Percentiles rank a stretch among this genome's conserved stretches.
These are phyloP conservation scores for Neostethus bicornis DNA, from an alignment of 2,797 vertebrate species.

Conservation along the genomic window DNA sequence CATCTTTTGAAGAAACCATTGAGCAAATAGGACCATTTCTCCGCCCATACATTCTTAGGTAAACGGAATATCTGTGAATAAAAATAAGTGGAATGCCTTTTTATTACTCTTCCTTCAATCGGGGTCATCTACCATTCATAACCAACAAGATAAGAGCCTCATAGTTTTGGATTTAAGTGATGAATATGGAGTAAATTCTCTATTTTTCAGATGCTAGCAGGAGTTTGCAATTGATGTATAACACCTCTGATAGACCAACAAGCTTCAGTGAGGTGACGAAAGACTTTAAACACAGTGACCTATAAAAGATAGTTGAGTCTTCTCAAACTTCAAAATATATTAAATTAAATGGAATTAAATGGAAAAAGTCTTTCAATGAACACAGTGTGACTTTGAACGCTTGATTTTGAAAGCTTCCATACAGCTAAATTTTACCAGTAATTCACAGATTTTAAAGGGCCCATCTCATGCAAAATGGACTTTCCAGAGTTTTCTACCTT, in stretches of 20 bases:
- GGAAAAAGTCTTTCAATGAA: not conserved
- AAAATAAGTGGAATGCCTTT: conserved; percentile 9
- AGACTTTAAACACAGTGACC: conserved; percentile 1
- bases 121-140: conserved; percentile 12
- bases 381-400: not conserved
- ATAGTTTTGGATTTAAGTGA: conserved; percentile 40
- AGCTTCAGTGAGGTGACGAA: conserved; percentile 37
- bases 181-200: conserved; percentile 45
- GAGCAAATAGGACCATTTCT: not conserved
- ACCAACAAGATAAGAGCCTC: conserved; percentile 52
- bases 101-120: conserved; percentile 1
- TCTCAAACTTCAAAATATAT: conserved; percentile 37
- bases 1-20: too few species aligned
- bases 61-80: not conserved
- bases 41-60: not conserved
- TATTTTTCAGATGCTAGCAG: conserved; percentile 37
- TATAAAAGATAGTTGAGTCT: conserved; percentile 7
- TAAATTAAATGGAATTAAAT: conserved; percentile 27
- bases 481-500: too few species aligned
- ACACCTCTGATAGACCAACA: conserved; percentile 26
- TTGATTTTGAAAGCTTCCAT: too few species aligned
- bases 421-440: too few species aligned
- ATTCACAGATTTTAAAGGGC: too few species aligned
- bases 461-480: too few species aligned
- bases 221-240: conserved; percentile 47